phyloP scores from a whole-genome alignment of 2,888 invertebrate genomes.

The Temnothorax rugatulus region DNA sequence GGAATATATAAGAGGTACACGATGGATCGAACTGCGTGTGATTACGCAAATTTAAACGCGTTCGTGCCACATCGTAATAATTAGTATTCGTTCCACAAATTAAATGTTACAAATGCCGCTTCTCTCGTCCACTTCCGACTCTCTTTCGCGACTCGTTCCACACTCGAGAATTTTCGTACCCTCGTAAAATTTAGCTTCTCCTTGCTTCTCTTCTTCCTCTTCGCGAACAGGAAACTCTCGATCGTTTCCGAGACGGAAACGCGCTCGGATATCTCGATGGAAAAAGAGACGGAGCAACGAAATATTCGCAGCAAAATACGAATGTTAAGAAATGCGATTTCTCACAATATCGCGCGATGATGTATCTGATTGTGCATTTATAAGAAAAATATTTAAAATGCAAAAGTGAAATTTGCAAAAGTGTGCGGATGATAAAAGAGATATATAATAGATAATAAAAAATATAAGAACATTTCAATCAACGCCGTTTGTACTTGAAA shows the following conservation, averaged over 20 bases:
- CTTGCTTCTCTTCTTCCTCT: constrained; percentile 11
- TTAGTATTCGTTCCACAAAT: constrained; percentile 80
- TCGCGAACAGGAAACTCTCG: constrained; percentile 45
- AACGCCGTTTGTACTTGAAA: not conserved
- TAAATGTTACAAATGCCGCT: constrained; percentile 67
- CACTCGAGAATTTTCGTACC: constrained; percentile 19
- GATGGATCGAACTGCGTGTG: constrained; percentile 1
- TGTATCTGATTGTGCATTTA: not conserved
- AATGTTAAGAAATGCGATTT: constrained; percentile 21
- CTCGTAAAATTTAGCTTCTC: not conserved
- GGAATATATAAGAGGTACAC: not conserved
- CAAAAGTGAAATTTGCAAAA: not conserved
- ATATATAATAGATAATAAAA: not conserved
- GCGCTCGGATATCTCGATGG: constrained; percentile 21
- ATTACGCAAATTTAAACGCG: constrained; percentile 63
- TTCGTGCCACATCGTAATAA: constrained; percentile 61
- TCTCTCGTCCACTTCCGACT: constrained; percentile 7
- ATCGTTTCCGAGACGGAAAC: constrained; percentile 22
- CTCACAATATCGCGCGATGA: not conserved
- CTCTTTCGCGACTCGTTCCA: constrained; percentile 4
- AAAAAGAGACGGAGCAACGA: constrained; percentile 34
- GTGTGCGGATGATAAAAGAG: not conserved
- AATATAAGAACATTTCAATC: not conserved
- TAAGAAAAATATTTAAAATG: not conserved
- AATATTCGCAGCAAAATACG: constrained; percentile 9